Base-by-base conservation (phyloP, 2,113 vertebrate species). In the Cathartes aura region DNA sequence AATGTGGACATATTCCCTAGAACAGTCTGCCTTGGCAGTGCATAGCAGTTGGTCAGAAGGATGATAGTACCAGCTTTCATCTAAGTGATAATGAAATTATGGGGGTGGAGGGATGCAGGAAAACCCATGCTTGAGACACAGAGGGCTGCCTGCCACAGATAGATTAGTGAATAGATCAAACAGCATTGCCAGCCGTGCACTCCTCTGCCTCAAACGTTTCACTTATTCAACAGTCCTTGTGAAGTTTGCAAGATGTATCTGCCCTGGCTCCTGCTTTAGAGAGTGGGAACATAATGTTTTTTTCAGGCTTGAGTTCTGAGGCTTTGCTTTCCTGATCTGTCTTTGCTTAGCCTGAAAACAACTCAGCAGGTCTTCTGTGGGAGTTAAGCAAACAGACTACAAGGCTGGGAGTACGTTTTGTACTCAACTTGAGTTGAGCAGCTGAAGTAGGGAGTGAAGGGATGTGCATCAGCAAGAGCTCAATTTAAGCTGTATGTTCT, bases 291-390 rank as follows among this genome's bases (percentile, higher is more conserved):
- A 24, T 24, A 52, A 71, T 79, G 50, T 16, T 71, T 55, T 70
- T 88, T 92, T 92, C 50, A 89, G 29, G 11, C 55, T 71, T 47
- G 30, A 88, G 43, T 93, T 92, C 93, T 89, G 70, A 90, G 60
- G 74, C 36, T 91, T 93, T 81, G 34, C 75, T 95, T 92, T 89
- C 60, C 86, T 79, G 50, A 26, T 52, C 82, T 90, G 63, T 9
- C 74, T 96, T 91, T 94, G 42, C 87, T 88, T 80, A 26, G 85
- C 42, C 47, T 87, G 80, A 40, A 93, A 92, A 78, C 67, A 78
- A 27, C 62, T 80, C 71, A 67, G 81, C 68, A 34, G 42, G 36
- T 79, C 40, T 78, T 91, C 70, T 27, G 16, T 66, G 78, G 60
- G 73, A 96, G 82, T 93, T 40, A 47, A 93, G 75, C 87, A 91